A percentile compares a stretch with the other conserved stretches of the same genome.
phyloP scores from a whole-genome alignment of 2,888 invertebrate genomes.

The Amorpha juglandis region DNA sequence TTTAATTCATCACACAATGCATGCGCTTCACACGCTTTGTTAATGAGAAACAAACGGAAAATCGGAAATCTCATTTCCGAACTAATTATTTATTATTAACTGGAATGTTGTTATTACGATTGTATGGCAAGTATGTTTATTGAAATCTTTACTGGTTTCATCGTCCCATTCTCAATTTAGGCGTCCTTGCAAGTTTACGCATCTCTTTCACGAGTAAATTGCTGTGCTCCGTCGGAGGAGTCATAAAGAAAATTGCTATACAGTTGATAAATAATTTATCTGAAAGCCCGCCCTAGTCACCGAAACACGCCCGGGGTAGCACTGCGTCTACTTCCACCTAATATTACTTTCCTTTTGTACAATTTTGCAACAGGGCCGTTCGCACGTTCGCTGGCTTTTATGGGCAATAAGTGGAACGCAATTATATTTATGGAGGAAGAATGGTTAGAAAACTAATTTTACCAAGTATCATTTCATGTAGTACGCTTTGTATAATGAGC shows the following conservation, averaged over 20 bases:
- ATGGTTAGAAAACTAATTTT: constrained; percentile 82
- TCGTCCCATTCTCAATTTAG: constrained; percentile 78
- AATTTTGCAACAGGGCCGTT: constrained; percentile 83
- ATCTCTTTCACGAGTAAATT: constrained; percentile 83
- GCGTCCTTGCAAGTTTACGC: constrained; percentile 83
- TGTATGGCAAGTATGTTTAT: constrained; percentile 56
- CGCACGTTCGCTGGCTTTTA: constrained; percentile 83
- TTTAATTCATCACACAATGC: constrained; percentile 65
- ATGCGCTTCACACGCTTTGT: constrained; percentile 60
- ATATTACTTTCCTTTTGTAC: constrained; percentile 84
- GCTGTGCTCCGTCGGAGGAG: constrained; percentile 83
- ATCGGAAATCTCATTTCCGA: constrained; percentile 49
- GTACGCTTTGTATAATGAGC: constrained; percentile 28
- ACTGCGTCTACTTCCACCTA: constrained; percentile 76
- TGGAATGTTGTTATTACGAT: constrained; percentile 30
- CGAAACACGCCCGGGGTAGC: constrained; percentile 76
- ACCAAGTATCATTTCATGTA: constrained; percentile 67
- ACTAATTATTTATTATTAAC: constrained; percentile 42
- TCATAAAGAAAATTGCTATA: constrained; percentile 85
- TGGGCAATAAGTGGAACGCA: constrained; percentile 84
- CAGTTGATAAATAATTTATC: constrained; percentile 85
- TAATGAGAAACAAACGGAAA: constrained; percentile 68
- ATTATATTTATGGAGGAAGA: constrained; percentile 82
- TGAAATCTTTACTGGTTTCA: constrained; percentile 74
- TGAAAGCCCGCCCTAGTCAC: constrained; percentile 83